Conservation (phyloP, 2,113 vertebrate genomes). For the Datnioides undecimradiatus region DNA sequence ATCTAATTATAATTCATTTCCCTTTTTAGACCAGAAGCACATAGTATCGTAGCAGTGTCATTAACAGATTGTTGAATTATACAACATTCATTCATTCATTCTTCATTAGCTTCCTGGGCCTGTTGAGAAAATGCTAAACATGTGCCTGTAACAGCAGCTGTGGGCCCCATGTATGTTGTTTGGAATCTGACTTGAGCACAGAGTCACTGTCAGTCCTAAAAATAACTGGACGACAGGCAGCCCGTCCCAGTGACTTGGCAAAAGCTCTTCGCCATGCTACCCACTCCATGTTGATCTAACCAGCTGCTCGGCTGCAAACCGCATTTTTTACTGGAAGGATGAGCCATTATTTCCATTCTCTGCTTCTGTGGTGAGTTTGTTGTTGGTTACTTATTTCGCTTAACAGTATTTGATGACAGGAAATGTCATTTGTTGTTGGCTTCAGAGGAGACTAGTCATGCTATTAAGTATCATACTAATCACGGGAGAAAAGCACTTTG, state of each 20-base stretch:
- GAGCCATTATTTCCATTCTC: slow-evolving; percentile 52
- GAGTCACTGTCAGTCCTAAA: slow-evolving; percentile 76
- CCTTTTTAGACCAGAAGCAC: not conserved
- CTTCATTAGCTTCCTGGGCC: not conserved
- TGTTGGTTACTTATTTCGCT: slow-evolving; percentile 25
- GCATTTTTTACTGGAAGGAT: slow-evolving; percentile 66
- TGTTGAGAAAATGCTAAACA: slow-evolving; percentile 30
- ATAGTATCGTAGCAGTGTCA: not conserved
- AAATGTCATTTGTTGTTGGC: slow-evolving; percentile 41
- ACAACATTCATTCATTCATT: not conserved
- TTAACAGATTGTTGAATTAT: not conserved
- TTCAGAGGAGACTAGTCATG: slow-evolving; percentile 10
- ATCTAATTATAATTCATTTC: no score
- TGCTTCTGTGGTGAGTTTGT: slow-evolving; percentile 73
- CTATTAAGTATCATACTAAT: not conserved
- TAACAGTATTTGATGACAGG: slow-evolving; percentile 30
- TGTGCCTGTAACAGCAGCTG: slow-evolving; percentile 82
- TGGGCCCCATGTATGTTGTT: slow-evolving; percentile 63
- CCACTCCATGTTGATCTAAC: slow-evolving; percentile 57
- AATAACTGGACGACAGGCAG: slow-evolving; percentile 76
- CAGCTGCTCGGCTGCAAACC: slow-evolving; percentile 24
- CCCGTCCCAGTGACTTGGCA: slow-evolving; percentile 74
- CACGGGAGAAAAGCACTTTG: slow-evolving; percentile 21
- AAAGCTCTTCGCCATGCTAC: slow-evolving; percentile 54
- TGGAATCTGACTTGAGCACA: slow-evolving; percentile 72